A percentile compares a stretch with the other conserved stretches of the same genome.
Conservation (phyloP, 2,797 vertebrate genomes). For the Triplophysa yarkandensis region DNA sequence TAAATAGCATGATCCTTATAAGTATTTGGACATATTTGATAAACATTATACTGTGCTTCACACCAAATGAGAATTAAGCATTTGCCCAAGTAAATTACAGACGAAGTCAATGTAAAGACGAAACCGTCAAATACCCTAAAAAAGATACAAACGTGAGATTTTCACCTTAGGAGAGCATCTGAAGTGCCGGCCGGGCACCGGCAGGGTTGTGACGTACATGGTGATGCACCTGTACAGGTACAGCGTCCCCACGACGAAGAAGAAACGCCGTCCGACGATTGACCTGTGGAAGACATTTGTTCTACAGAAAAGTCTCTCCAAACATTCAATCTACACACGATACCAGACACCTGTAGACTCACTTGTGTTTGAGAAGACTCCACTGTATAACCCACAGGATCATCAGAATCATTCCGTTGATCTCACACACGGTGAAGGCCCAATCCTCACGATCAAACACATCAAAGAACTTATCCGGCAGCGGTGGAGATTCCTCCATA, state of each 20-base stretch:
- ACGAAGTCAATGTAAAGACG: too few species aligned
- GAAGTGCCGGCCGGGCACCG: constrained; percentile 90
- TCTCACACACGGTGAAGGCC: constrained; percentile 89
- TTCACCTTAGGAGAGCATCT: constrained; percentile 89
- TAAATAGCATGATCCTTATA: too few species aligned
- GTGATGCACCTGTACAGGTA: constrained; percentile 90
- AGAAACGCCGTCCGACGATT: constrained; percentile 84
- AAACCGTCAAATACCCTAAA: too few species aligned
- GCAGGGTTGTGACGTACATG: constrained; percentile 89
- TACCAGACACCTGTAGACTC: constrained; percentile 33
- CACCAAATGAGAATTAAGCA: too few species aligned
- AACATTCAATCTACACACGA: neutral
- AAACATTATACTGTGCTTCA: too few species aligned
- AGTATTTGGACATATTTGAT: too few species aligned
- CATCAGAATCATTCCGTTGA: constrained; percentile 86
- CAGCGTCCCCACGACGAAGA: constrained; percentile 88
- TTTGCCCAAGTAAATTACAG: too few species aligned
- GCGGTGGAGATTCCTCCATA: constrained; percentile 84
- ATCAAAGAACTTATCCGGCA: constrained; percentile 92
- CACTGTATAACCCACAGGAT: constrained; percentile 85
- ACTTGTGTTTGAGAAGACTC: constrained; percentile 86
- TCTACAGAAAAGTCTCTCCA: neutral
- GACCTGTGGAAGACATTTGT: constrained; percentile 69
- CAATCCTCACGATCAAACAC: constrained; percentile 85
- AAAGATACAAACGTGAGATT: neutral